These are phyloP conservation scores for Glaucopsyche alexis DNA, from an alignment of 2,888 invertebrate genomes.

Conservation along the genomic window DNA sequence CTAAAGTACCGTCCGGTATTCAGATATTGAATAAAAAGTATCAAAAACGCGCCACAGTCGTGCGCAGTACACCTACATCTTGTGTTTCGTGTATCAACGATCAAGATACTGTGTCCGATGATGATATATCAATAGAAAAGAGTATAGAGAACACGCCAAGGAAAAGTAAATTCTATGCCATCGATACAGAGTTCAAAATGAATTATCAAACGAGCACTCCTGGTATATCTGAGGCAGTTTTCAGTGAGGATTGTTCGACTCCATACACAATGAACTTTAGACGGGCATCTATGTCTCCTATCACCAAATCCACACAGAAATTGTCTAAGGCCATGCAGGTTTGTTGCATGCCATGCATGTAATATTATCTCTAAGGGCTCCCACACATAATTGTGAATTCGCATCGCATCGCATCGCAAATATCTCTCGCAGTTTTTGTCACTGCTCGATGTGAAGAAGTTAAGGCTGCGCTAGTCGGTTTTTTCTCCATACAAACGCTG, in stretches of 20 bases:
- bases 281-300: slow-evolving; percentile 92
- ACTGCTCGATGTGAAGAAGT: too few species aligned
- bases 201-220: slow-evolving; percentile 74
- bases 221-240: slow-evolving; percentile 55
- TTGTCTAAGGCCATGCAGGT: slow-evolving; percentile 95
- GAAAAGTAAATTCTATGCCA: slow-evolving; percentile 45
- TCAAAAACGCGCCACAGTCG: slow-evolving; percentile 55
- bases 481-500: too few species aligned
- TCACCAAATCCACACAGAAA: slow-evolving; percentile 91
- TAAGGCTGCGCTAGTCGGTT: too few species aligned
- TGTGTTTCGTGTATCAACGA: slow-evolving; percentile 73
- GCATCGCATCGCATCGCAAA: too few species aligned
- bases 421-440: too few species aligned
- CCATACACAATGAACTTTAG: slow-evolving; percentile 73
- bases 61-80: slow-evolving; percentile 61
- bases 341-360: slow-evolving; percentile 51
- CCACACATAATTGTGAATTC: too few species aligned
- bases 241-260: slow-evolving; percentile 61
- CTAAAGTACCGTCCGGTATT: slow-evolving; percentile 59
- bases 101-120: slow-evolving; percentile 58
- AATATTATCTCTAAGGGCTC: too few species aligned
- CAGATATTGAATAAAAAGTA: slow-evolving; percentile 64
- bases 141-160: slow-evolving; percentile 53
- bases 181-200: slow-evolving; percentile 50
- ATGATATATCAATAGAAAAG: slow-evolving; percentile 48